Base-by-base conservation (phyloP, 1,140 invertebrate genomes). In the Pygmarrhopalites habei region DNA sequence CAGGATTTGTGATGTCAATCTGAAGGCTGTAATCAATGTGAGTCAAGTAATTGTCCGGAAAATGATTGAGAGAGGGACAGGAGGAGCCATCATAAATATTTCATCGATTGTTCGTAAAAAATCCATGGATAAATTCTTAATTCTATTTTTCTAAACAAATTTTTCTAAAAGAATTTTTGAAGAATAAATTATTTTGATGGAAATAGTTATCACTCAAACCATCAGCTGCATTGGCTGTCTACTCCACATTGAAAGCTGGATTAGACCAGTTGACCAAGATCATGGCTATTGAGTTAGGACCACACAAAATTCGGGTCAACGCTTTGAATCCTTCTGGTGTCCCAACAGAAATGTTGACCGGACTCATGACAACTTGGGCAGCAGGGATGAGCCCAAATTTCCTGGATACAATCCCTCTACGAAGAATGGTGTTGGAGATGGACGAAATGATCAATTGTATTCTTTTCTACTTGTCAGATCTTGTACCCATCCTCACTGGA, bases 211-310 rank as follows among this genome's bases (percentile, higher is more conserved):
- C 43, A 23, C 2, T 29, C 4, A 43, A 28, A 43, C 89, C 86
- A 21, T 72, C 94, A 10, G 74, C 77, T 29, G 83, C 89, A 67
- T 90, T 92, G 74, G 72, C 85, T 0, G 80, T 85, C 10, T 95
- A 95, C 73, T 84, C 84, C 74, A 73, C 76, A 0, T 76, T 80
- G 0, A 85, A 85, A 73, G 80, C 74, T 17, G 83, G 82, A 25
- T 64, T 85, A 1, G 83, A 85, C 66, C 75, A 76, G 53, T 44
- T 83, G 1, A 82, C 77, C n/a, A 82, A 85, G 72, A 81, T 82
- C 0, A 85, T 92, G 82, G 91, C 92, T 0, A 72, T 91, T 23
- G 92, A 95, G 77, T 77, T 95, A 21, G 92, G 91, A 0, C 82
- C 82, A 1, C 77, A 88, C 67, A 84, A 88, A 21, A 62, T 66